Conservation (phyloP, 2,888 invertebrate species). For the Branchinecta sandiegonensis region DNA sequence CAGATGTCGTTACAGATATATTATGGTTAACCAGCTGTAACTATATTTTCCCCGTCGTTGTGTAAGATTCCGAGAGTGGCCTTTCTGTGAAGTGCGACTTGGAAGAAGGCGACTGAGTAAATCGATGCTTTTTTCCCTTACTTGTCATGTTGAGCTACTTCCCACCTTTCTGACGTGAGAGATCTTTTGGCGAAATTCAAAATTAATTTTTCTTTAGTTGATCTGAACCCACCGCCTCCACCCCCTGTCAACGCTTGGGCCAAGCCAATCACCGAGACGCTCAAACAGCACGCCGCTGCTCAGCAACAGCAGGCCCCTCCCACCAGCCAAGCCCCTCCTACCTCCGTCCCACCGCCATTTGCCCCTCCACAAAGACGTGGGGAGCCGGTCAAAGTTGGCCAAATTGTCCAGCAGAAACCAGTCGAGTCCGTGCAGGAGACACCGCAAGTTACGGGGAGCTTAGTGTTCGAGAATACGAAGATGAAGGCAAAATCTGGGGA, state of each 20-base stretch:
- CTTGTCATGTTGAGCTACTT: not conserved
- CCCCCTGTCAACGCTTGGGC: slow-evolving; percentile 70
- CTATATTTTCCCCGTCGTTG: too few relatives aligned
- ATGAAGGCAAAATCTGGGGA: slow-evolving; percentile 45
- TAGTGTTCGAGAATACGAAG: slow-evolving; percentile 83
- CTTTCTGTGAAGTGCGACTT: too few relatives aligned
- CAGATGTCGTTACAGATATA: too few relatives aligned
- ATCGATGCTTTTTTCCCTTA: not conserved
- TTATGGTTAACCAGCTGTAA: too few relatives aligned
- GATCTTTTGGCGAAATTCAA: too few relatives aligned
- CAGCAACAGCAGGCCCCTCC: slow-evolving; percentile 13
- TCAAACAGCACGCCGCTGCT: slow-evolving; percentile 31
- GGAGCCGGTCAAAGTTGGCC: slow-evolving; percentile 24
- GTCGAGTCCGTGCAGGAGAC: slow-evolving; percentile 47
- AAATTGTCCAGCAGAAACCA: slow-evolving; percentile 18
- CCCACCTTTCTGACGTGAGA: not conserved
- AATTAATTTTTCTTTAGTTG: not conserved
- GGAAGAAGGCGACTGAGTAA: too few relatives aligned
- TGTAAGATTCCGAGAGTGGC: too few relatives aligned
- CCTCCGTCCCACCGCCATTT: slow-evolving; percentile 16
- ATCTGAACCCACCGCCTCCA: slow-evolving; percentile 39
- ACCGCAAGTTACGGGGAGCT: slow-evolving; percentile 54
- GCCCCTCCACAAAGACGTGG: not conserved
- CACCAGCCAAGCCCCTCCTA: slow-evolving; percentile 4
- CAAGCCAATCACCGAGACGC: slow-evolving; percentile 57